Base-by-base conservation (phyloP, 1,140 invertebrate species). In the Carposina sasakii region DNA sequence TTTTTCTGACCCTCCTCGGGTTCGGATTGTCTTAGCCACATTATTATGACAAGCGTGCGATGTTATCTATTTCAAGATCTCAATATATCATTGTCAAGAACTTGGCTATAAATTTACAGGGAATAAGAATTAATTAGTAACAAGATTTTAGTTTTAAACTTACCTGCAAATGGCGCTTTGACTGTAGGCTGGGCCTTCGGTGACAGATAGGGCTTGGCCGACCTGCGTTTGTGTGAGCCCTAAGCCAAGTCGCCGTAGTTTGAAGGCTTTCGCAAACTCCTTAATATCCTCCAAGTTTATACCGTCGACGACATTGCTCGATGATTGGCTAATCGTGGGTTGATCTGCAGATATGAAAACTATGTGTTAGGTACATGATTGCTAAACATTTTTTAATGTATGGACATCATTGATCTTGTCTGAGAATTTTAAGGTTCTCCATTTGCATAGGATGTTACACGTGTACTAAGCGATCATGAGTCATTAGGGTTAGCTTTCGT, bases 111-210 rank as follows among this genome's bases (percentile, higher is more conserved):
- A n/a, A n/a, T n/a, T n/a, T n/a, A n/a, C n/a, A n/a, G n/a, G n/a
- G n/a, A n/a, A n/a, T n/a, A n/a, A n/a, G n/a, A n/a, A n/a, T n/a
- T n/a, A n/a, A n/a, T n/a, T n/a, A n/a, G n/a, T n/a, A n/a, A 16
- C 31, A 20, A 42, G 21, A n/a, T 19, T 42, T 39, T 39, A 9
- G 6, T 28, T 33, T 33, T 33, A 4, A 37, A 37, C 50, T 53
- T 67, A 98, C 96, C 96, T 96, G 94, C 97, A 99, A 81, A 99
- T 99, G 51, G 97, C 97, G 86, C 96, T 98, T 88, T 99, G 97
- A 86, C 96, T 98, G 86, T 99, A 99, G 19, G 96, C 96, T 17
- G 97, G 97, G 40, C 97, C 97, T 83, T 98, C 96, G 4, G 96
- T 98, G 33, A 97, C 93, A 60, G 95, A 97, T 0, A 99, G 86